A percentile compares a stretch with the other conserved stretches of the same genome.
phyloP scores from a whole-genome alignment of 2,888 invertebrate genomes.

The Celastrina argiolus region DNA sequence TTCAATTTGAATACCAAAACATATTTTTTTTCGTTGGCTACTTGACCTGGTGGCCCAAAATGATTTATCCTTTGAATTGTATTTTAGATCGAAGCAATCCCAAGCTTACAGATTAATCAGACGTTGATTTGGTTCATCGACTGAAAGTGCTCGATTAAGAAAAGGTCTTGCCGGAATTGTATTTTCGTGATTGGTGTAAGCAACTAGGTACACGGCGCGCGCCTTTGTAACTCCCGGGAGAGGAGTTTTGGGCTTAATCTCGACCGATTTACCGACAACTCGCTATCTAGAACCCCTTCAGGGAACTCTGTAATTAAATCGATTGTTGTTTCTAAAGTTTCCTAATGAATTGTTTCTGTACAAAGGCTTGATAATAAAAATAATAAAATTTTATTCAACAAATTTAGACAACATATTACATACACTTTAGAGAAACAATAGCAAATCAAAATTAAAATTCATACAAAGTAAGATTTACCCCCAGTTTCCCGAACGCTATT shows the following conservation, averaged over 20 bases:
- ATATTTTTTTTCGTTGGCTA: too few species aligned
- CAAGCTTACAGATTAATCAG: background rate
- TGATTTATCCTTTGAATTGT: too few species aligned
- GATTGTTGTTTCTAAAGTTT: background rate
- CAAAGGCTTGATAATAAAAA: background rate
- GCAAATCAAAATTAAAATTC: too few species aligned
- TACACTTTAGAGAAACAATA: too few species aligned
- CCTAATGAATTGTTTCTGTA: background rate
- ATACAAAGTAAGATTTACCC: too few species aligned
- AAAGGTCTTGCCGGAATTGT: background rate
- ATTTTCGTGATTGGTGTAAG: background rate
- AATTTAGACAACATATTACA: too few species aligned
- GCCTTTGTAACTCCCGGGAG: background rate
- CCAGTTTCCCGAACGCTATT: too few species aligned
- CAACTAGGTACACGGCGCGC: background rate
- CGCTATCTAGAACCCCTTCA: background rate
- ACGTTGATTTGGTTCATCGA: background rate
- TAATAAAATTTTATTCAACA: too few species aligned
- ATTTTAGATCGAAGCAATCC: background rate
- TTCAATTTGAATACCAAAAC: too few species aligned
- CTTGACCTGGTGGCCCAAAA: too few species aligned
- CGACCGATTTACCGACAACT: background rate
- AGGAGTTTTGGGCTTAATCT: conserved; percentile 12
- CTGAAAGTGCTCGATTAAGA: background rate
- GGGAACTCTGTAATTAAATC: conserved; percentile 13